Conservation (phyloP, 2,113 vertebrate species). For the Mustelus asterias region DNA sequence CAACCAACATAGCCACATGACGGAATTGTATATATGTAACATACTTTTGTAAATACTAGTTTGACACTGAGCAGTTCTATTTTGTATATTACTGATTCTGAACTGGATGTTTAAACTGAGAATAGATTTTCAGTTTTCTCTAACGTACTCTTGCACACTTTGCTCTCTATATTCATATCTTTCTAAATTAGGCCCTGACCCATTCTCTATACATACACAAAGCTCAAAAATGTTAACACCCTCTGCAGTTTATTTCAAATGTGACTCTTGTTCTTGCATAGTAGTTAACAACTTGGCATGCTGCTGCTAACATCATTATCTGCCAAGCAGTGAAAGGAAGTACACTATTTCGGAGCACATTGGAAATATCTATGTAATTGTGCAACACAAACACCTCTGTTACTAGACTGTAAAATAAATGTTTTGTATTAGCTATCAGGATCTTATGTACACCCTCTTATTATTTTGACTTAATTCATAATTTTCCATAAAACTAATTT, state of each 20-base stretch:
- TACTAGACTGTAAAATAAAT: not conserved
- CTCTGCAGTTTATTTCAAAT: not conserved
- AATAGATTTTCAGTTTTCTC: slow-evolving; percentile 69
- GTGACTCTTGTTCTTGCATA: not conserved
- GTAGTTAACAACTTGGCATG: slow-evolving; percentile 20
- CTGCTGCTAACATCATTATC: not conserved
- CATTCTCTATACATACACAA: not conserved
- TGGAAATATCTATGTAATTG: not conserved
- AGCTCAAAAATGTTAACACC: not conserved
- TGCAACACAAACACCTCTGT: not conserved
- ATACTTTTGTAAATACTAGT: slow-evolving; percentile 69
- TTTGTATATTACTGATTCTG: slow-evolving; percentile 79
- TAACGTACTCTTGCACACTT: slow-evolving; percentile 6
- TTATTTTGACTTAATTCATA: not conserved
- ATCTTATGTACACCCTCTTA: not conserved
- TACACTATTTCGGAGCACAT: not conserved
- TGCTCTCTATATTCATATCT: slow-evolving; percentile 5
- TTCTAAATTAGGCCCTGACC: not conserved
- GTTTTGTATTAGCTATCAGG: not conserved
- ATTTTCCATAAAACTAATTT: slow-evolving; percentile 8
- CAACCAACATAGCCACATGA: not conserved
- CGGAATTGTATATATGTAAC: slow-evolving; percentile 64
- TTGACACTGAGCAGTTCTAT: slow-evolving; percentile 79
- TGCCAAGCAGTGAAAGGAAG: slow-evolving; percentile 6
- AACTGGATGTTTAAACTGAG: slow-evolving; percentile 71